phyloP scores from a whole-genome alignment of 1,140 invertebrate genomes.

The Leptoteleia sp. region DNA sequence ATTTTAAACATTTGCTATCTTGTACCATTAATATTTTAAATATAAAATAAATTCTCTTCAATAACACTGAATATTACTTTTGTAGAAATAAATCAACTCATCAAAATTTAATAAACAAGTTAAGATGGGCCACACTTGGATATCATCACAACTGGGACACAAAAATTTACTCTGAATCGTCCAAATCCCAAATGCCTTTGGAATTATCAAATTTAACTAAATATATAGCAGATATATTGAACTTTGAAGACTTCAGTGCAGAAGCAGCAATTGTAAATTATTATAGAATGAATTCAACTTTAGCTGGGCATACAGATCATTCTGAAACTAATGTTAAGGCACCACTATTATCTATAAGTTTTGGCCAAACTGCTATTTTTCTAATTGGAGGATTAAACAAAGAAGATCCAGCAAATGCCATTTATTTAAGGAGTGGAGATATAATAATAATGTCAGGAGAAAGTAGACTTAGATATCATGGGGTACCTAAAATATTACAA shows the following conservation, averaged over 20 bases:
- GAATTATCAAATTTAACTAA: constrained; percentile 86
- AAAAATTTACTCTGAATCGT: constrained; percentile 89
- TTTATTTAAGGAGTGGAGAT: constrained; percentile 90
- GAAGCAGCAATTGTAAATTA: constrained; percentile 97
- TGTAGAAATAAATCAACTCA: constrained; percentile 63
- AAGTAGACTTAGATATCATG: constrained; percentile 90
- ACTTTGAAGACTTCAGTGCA: constrained; percentile 86
- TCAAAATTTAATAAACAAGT: constrained; percentile 81
- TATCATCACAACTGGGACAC: constrained; percentile 98
- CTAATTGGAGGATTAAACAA: constrained; percentile 88
- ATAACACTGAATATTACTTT: constrained; percentile 10
- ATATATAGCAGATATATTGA: constrained; percentile 84
- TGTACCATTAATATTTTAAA: no score
- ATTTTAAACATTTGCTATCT: no score
- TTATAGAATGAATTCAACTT: constrained; percentile 94
- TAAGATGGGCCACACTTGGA: constrained; percentile 95
- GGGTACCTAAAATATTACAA: constrained; percentile 88
- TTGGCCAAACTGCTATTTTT: constrained; percentile 93
- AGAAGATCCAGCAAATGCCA: constrained; percentile 84
- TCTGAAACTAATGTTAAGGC: constrained; percentile 92
- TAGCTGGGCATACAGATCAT: constrained; percentile 95
- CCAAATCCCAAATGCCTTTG: constrained; percentile 85
- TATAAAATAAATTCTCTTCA: no score
- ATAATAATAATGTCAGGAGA: constrained; percentile 90
- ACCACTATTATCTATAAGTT: constrained; percentile 94